Evolutionary conservation across 2,888 invertebrate genomes (phyloP).

Genomic region (Lymantria monacha): DNA sequence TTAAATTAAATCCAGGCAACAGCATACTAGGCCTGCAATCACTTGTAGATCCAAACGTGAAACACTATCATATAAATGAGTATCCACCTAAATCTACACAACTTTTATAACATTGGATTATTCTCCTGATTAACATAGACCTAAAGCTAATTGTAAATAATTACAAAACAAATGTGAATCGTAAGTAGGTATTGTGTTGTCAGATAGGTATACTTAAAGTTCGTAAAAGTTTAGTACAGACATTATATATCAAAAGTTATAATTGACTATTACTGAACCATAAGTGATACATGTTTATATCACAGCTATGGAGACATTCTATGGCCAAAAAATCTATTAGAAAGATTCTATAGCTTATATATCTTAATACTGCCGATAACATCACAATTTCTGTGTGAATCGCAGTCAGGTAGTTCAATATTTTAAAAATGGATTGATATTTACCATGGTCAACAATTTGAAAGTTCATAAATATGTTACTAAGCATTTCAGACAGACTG

Average conservation of each 20-base stretch:
- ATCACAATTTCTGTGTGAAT: background rate
- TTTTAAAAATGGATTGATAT: too few species aligned
- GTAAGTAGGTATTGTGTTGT: conserved; percentile 51
- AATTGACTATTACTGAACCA: conserved; percentile 67
- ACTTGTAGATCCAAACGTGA: conserved; percentile 41
- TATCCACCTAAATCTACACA: conserved; percentile 67
- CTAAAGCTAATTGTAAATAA: conserved; percentile 60
- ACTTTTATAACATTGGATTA: conserved; percentile 69
- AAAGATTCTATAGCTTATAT: background rate
- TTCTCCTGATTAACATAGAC: conserved; percentile 60
- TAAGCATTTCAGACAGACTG: conserved; percentile 40
- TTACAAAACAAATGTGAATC: conserved; percentile 57
- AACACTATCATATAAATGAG: conserved; percentile 50
- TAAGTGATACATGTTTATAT: conserved; percentile 59
- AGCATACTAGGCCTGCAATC: conserved; percentile 66
- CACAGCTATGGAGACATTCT: conserved; percentile 42
- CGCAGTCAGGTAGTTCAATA: too few species aligned
- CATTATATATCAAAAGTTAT: conserved; percentile 47
- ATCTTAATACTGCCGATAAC: background rate
- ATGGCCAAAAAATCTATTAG: background rate
- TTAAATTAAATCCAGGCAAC: conserved; percentile 34
- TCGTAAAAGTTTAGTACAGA: conserved; percentile 29
- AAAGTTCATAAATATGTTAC: conserved; percentile 7
- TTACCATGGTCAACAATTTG: too few species aligned
- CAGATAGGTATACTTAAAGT: conserved; percentile 35